Base-by-base conservation (phyloP, 2,797 vertebrate genomes). In the Neoniphon sammara region DNA sequence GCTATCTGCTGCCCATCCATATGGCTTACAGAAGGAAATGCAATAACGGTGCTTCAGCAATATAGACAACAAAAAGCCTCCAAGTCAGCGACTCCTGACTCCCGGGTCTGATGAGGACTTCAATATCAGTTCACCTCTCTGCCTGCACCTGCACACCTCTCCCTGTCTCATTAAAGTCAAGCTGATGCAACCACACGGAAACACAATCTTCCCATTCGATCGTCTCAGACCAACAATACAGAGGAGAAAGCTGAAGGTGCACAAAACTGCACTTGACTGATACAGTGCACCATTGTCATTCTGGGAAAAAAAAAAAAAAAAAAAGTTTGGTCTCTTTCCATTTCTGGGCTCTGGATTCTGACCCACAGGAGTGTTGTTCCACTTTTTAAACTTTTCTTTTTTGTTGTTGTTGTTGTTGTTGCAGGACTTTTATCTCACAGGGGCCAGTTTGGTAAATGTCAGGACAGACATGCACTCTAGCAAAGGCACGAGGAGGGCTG, bases 31-130 rank as follows among this genome's bases (percentile, higher is more conserved):
- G 81, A 77, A 60, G 81, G 85, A 91, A 87, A 89, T 87, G 89
- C 90, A 90, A 90, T 91, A 91, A 87, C 11, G 58, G 55, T 56
- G 84, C 57, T 74, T 88, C 89, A 90, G 90, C 87, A 90, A 74
- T 84, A 87, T 31, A 67, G 80, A 80, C 73, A 73, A 70, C 50
- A 76, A 42, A 86, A 90, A 89, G 49, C 60, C 63, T 76, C 83
- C 27, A 58, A 84, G 88, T 91, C 86, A 91, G 89, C 86, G 58
- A 61, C 80, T 91, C 78, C 66, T 58, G 70, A 44, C 75, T 89
- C 69, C 65, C 66, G 53, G 72, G 73, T 82, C 84, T 86, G 82
- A 88, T 70, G 81, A 85, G 82, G 85, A 77, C 85, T 88, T 86
- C 80, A 55, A 66, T 82, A 88, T 79, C 70, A 47, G 47, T 59